phyloP scores from a whole-genome alignment of 30 jellyfish, hydroid and myxozoan genomes.

The Pelagia noctiluca region DNA sequence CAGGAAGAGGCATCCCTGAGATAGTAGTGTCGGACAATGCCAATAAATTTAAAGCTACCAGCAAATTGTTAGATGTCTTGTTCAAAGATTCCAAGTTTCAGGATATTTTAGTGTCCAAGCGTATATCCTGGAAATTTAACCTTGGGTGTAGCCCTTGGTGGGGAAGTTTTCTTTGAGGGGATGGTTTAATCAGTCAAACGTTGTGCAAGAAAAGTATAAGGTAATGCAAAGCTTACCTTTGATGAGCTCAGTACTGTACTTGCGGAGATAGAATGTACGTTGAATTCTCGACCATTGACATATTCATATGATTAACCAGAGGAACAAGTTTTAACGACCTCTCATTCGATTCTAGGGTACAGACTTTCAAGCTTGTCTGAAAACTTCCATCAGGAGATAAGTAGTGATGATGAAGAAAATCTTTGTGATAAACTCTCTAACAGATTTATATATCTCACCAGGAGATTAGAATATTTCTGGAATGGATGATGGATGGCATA shows the following conservation, averaged over 20 bases:
- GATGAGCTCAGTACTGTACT: constrained; percentile 29
- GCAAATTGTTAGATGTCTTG: background rate
- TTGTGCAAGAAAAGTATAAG: constrained; percentile 19
- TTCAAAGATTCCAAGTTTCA: background rate
- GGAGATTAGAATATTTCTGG: constrained; percentile 24
- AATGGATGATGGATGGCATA: constrained; percentile 32
- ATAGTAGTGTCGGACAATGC: constrained; percentile 40
- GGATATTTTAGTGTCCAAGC: background rate
- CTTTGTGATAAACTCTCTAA: constrained; percentile 6
- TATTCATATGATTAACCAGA: background rate
- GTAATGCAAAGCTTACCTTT: constrained; percentile 25
- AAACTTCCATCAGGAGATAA: background rate
- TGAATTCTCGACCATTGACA: background rate
- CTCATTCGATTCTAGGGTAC: constrained; percentile 1
- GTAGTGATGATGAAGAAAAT: constrained; percentile 10
- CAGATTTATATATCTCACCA: constrained; percentile 32
- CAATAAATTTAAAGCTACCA: constrained; percentile 16
- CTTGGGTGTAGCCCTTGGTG: constrained; percentile 35
- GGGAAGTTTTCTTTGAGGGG: constrained; percentile 40
- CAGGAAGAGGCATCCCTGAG: constrained; percentile 29
- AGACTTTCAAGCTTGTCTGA: background rate
- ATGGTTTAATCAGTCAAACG: constrained; percentile 25
- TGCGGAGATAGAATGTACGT: background rate
- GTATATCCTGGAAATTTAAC: constrained; percentile 29
- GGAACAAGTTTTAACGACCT: background rate